These are phyloP conservation scores for Gadopsis bispinosus DNA, from an alignment of 2,797 vertebrate species.

Conservation along the genomic window DNA sequence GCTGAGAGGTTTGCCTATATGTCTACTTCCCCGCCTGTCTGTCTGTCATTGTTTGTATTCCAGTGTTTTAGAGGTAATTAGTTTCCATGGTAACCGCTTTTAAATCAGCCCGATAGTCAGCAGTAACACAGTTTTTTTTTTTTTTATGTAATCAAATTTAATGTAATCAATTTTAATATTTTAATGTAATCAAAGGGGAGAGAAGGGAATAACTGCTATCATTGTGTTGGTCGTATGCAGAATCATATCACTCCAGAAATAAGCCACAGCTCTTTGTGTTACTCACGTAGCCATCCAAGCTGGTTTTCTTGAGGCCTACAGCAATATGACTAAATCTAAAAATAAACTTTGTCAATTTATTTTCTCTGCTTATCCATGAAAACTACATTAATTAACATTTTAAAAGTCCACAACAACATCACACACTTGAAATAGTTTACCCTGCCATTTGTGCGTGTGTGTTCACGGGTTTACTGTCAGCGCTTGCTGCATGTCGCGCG, in stretches of 20 bases:
- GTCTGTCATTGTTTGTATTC: conserved; percentile 17
- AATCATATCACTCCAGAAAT: not conserved
- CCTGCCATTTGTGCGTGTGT: conserved; percentile 31
- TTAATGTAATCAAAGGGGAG: conserved; percentile 32
- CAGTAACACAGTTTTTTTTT: not conserved
- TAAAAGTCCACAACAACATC: not conserved
- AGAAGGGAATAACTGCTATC: conserved; percentile 6
- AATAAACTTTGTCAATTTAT: not conserved
- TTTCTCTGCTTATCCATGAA: conserved; percentile 2
- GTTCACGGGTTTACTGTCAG: conserved; percentile 49
- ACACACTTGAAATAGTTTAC: conserved; percentile 14
- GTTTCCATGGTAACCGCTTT: conserved; percentile 37
- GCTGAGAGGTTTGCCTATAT: conserved; percentile 32
- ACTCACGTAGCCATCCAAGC: not conserved
- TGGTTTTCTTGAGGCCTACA: not conserved
- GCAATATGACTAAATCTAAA: not conserved
- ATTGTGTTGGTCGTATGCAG: conserved; percentile 8
- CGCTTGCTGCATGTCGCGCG: not conserved
- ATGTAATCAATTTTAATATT: conserved; percentile 30
- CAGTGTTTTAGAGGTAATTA: conserved; percentile 21
- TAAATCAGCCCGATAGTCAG: conserved; percentile 19
- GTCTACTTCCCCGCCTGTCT: not conserved
- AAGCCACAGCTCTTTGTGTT: conserved; percentile 19
- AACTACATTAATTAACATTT: conserved; percentile 11
- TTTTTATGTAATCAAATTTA: conserved; percentile 41